Base-by-base conservation (phyloP, 2,113 vertebrate genomes). In the Hirundichthys speculiger region DNA sequence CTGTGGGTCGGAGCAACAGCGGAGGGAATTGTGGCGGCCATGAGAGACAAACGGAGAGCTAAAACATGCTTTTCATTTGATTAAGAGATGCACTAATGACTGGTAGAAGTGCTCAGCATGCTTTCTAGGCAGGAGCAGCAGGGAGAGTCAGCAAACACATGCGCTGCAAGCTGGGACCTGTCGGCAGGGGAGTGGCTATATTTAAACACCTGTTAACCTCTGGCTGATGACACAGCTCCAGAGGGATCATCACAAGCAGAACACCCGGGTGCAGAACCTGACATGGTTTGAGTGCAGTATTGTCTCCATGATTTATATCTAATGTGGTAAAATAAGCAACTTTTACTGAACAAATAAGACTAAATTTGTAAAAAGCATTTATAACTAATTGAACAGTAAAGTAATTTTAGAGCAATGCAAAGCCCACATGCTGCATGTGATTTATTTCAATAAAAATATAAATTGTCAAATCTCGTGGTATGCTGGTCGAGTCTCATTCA, bases 201-300 rank as follows among this genome's bases (percentile, higher is more conserved):
- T 87, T 82, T 88, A 87, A 80, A 73, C 69, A 58, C 38, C 15
- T 43, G 80, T 71, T 82, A 79, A 81, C 76, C 85, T 84, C 63
- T 57, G 51, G 70, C 24, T 78, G 76, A 86, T 75, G 71, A 76
- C 75, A 83, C 61, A 46, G 19, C 8, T 46, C 79, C 68, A 7
- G 18, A n/a, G 72, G 63, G 73, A 69, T 3, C 1, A 15, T 25
- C 50, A 60, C 21, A 30, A 58, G 60, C 51, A 40, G 67, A 77
- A 42, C 72, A 69, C 49, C 63, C 22, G 3, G 62, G 73, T 56
- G 75, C 2, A 13, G 38, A n/a, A 9, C 5, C 48, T 4, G 6
- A 56, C 9, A 42, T 18, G 13, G 19, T 40, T 41, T 18, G 34
- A 20, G n/a, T 4, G 25, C 24, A 59, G n/a, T 1, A 8, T 20